Evolutionary conservation across 2,888 invertebrate genomes (phyloP), one percentile per base, ranked within the genome.

Genomic region (Parochlus steinenii): DNA sequence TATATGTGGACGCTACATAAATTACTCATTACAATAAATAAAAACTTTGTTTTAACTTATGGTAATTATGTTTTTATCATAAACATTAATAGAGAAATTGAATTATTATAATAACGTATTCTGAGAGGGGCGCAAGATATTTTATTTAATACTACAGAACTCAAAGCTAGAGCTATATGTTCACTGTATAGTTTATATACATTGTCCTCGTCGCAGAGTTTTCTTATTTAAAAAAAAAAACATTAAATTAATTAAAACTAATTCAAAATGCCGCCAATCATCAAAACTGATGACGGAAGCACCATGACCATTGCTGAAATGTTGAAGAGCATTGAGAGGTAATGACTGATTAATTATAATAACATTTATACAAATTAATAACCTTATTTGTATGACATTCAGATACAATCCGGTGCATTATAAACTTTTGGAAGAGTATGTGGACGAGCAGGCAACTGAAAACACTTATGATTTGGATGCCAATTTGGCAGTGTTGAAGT

Each of bases 391-490:
- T 42, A 40, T 37, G 37, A 41, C 40, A 57, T 62, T 31, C 51
- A 92, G 95, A 49, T 97, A 97, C 58, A 97, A 97, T 60, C 95
- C 95, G 14, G 89, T 92, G 41, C 93, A 97, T 62, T 67, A 95
- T 28, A 71, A 74, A 43, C 81, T 82, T 8, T 63, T 97, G 45
- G 90, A 95, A 54, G 71, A 79, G 39, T 97, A 97, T 57, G 87
- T 97, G 8, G 83, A 87, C 50, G 74, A 85, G 50, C 95, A 97
- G 56, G 82, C 87, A 0, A 69, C 75, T 42, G 92, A 93, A 51
- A 92, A 93, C 58, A 78, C 81, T 0, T 95, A 97, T 52, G 93
- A 97, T 55, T 64, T 97, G 52, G 98, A 98, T 62, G 95, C 97
- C 2, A 95, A 97, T 56, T 64, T 98, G 45, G 92, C 95, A 3